Percentiles rank a stretch among this genome's conserved stretches.
Conservation (phyloP, 2,888 invertebrate species). For the Hypsopygia costalis region DNA sequence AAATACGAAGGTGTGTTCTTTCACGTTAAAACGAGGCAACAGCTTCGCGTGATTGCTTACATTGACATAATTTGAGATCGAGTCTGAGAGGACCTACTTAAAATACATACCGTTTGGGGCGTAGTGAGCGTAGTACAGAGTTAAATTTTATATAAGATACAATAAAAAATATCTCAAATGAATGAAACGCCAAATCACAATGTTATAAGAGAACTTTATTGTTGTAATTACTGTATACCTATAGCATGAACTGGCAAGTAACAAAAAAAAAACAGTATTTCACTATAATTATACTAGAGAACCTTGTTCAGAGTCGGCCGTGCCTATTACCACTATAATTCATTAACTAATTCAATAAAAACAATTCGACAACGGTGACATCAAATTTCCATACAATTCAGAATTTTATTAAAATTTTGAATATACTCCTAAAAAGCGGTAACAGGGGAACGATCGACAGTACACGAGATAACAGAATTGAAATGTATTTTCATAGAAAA, state of each 20-base stretch:
- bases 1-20: too few species aligned
- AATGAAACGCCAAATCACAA: conserved; percentile 50
- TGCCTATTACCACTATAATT: conserved; percentile 52
- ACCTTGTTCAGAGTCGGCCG: conserved; percentile 64
- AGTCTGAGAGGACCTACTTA: too few species aligned
- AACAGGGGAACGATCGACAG: conserved; percentile 44
- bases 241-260: conserved; percentile 79
- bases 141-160: too few species aligned
- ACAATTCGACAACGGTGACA: conserved; percentile 48
- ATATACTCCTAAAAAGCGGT: conserved; percentile 60
- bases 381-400: conserved; percentile 47
- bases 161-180: too few species aligned
- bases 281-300: conserved; percentile 71
- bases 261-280: conserved; percentile 70
- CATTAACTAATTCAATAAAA: conserved; percentile 40
- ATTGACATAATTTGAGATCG: too few species aligned
- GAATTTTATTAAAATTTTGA: conserved; percentile 55
- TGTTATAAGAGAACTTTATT: conserved; percentile 81
- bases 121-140: too few species aligned
- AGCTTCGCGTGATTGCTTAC: too few species aligned
- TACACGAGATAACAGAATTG: conserved; percentile 35
- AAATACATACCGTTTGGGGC: too few species aligned
- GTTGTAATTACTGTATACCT: conserved; percentile 78
- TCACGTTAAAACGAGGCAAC: too few species aligned
- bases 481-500: conserved; percentile 42